A percentile compares a stretch with the other conserved stretches of the same genome.
phyloP scores from a whole-genome alignment of 2,797 vertebrate genomes.

The Platalea minor region DNA sequence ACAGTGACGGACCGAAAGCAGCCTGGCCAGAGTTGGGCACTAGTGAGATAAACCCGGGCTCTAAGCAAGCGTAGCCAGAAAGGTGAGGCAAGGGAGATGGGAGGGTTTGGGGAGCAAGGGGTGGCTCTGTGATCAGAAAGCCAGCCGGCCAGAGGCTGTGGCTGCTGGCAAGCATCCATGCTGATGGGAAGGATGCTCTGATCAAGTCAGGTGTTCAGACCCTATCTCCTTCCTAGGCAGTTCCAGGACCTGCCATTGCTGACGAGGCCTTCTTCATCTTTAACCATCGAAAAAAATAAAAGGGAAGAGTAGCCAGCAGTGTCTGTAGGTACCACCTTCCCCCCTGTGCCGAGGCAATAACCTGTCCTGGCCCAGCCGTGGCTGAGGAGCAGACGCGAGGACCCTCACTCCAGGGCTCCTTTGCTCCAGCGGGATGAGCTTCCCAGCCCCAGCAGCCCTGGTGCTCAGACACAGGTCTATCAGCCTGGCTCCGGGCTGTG shows the following conservation, averaged over 20 bases:
- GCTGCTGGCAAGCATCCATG: not conserved
- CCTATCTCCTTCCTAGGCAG: not conserved
- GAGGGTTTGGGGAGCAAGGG: not conserved
- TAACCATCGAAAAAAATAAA: not conserved
- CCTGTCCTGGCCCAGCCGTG: no score
- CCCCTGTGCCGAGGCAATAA: accelerated
- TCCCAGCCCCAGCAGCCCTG: accelerated
- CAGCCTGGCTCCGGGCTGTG: not conserved
- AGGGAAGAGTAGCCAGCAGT: not conserved
- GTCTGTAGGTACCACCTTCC: no score
- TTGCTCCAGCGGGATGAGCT: accelerated
- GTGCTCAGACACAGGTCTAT: not conserved
- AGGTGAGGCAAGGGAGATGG: not conserved
- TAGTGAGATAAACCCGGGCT: not conserved
- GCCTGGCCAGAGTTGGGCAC: not conserved
- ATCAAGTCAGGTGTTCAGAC: not conserved
- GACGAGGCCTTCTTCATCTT: not conserved
- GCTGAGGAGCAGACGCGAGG: not conserved
- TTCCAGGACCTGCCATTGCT: not conserved
- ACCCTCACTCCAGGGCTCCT: not conserved
- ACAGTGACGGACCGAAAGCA: accelerated
- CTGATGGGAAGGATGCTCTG: not conserved
- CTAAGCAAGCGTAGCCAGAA: not conserved
- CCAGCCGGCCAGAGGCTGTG: not conserved
- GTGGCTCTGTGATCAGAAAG: not conserved